Base-by-base conservation (phyloP, 92 coral and sea anemone species). In the Heteractis magnifica region DNA sequence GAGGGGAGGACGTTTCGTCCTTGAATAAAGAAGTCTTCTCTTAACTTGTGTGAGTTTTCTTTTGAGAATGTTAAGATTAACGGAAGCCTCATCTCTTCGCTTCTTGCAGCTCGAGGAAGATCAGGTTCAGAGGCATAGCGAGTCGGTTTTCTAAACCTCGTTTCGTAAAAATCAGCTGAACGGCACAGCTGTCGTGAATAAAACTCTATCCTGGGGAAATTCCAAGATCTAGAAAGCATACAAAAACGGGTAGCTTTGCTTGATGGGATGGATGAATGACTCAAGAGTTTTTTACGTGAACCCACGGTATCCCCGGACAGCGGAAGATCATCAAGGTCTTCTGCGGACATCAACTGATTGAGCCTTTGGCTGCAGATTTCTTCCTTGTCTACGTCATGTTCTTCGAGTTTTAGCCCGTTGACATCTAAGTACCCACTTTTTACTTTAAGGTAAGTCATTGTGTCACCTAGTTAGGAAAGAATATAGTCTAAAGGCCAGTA, bases 121-220 rank as follows among this genome's bases (percentile, higher is more conserved):
- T 81, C 84, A 0, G 84, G 84, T 52, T 23, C 84, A 18, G 84
- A 81, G 13, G 76, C 9, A 10, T 10, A 68, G 10, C 84, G 77
- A 10, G 84, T 75, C 16, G 59, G 77, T 20, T 56, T 65, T 14
- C 49, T 18, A 10, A 16, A 71, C 19, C 84, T 81, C 18, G 56
- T 52, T 70, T 81, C 77, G 65, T 81, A 81, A 59, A 81, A 81
- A 81, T 81, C 84, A 51, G 84, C 77, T 19, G 84, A 81, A 10
- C 84, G 84, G 23, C 84, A 81, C 65, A 52, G 50, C 14, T 44
- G 50, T n/a, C 84, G 84, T 48, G 56, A 34, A 34, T 34, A 34
- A 34, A 34, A 34, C 72, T 56, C 26, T 10, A 49, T 12, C 49
- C 13, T 77, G 4, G 56, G 13, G 5, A 77, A 58, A 55, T 55